These are phyloP conservation scores for Orthonychiurus folsomi DNA, from an alignment of 2,888 invertebrate species.

Conservation along the genomic window DNA sequence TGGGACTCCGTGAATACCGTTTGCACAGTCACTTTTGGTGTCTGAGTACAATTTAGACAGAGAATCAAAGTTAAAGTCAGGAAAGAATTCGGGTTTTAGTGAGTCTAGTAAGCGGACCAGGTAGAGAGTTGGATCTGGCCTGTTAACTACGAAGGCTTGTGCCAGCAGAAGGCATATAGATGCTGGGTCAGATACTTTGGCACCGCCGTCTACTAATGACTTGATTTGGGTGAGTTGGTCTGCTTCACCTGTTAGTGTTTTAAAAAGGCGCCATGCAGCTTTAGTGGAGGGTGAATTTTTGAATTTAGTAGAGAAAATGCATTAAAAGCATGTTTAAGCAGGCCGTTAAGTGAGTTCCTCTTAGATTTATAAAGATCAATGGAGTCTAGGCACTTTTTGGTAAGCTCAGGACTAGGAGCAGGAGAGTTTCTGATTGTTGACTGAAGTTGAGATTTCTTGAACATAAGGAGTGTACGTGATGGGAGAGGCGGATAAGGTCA, in stretches of 20 bases:
- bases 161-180: neutral
- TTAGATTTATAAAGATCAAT: neutral
- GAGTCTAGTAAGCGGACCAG: neutral
- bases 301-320: neutral
- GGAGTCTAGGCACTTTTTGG: neutral
- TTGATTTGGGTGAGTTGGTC: neutral
- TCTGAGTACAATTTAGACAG: neutral
- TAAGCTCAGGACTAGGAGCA: no score
- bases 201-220: neutral
- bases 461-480: neutral
- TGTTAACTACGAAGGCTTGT: neutral
- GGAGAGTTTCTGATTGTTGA: neutral
- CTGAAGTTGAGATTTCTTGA: neutral
- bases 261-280: neutral
- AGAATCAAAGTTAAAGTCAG: neutral
- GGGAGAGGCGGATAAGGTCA: neutral
- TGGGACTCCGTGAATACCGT: neutral
- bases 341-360: neutral
- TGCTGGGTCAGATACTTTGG: neutral
- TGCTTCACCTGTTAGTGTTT: neutral
- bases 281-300: neutral
- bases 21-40: neutral
- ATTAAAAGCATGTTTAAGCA: neutral
- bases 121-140: neutral
- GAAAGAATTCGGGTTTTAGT: neutral